These are phyloP conservation scores for Plodia interpunctella DNA, from an alignment of 1,140 invertebrate genomes.

Conservation along the genomic window DNA sequence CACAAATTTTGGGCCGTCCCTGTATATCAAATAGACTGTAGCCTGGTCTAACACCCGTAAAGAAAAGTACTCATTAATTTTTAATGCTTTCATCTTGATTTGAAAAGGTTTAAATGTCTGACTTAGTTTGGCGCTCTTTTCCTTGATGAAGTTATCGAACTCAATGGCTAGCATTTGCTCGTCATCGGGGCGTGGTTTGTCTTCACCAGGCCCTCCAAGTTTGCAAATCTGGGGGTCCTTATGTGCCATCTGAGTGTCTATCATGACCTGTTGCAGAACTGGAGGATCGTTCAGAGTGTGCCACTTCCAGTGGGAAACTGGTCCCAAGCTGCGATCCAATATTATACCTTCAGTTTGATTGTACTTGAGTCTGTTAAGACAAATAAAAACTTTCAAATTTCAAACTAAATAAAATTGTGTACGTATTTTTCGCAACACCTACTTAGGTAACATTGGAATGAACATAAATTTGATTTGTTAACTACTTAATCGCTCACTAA, in stretches of 20 bases:
- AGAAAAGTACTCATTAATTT: constrained; percentile 66
- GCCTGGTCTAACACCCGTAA: constrained; percentile 65
- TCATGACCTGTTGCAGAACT: constrained; percentile 65
- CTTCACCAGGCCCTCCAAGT: constrained; percentile 39
- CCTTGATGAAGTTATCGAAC: constrained; percentile 66
- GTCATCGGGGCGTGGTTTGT: constrained; percentile 42
- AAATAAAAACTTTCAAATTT: constrained; percentile 9
- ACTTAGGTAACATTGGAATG: too few relatives aligned
- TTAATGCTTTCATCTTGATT: constrained; percentile 70
- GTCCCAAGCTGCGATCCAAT: constrained; percentile 52
- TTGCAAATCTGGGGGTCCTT: constrained; percentile 60
- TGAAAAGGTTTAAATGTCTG: constrained; percentile 66
- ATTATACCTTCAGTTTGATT: constrained; percentile 72
- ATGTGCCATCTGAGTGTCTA: constrained; percentile 58
- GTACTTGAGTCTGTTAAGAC: constrained; percentile 54
- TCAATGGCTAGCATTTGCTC: constrained; percentile 70
- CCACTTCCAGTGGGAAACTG: constrained; percentile 69
- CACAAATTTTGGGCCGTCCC: constrained; percentile 53
- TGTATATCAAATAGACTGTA: constrained; percentile 57
- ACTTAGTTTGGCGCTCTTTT: constrained; percentile 57
- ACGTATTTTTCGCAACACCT: too few relatives aligned
- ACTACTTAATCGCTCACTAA: too few relatives aligned
- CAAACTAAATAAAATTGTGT: neutral
- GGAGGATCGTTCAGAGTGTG: constrained; percentile 68
- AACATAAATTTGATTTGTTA: too few relatives aligned